Percentiles rank a stretch among this genome's conserved stretches.
Evolutionary conservation across 1,140 invertebrate species (phyloP).

Genomic region (Drosophila tristis): DNA sequence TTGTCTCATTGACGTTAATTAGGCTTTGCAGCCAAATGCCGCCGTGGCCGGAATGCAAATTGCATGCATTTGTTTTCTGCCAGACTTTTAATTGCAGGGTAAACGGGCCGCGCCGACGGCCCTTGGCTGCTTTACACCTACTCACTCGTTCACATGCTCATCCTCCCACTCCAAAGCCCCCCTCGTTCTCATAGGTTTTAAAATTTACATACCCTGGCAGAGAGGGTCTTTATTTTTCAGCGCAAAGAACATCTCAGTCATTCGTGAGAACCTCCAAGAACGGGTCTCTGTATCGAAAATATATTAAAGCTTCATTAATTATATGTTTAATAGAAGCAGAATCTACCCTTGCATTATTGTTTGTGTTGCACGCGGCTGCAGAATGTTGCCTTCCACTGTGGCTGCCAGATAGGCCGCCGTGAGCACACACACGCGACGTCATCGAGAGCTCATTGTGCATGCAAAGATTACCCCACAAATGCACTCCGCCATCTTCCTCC

Average conservation of each 20-base stretch:
- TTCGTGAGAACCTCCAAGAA: no score
- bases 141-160: constrained; percentile 10
- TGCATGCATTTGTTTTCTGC: constrained; percentile 35
- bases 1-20: constrained; percentile 22
- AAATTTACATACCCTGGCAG: no score
- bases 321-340: no score
- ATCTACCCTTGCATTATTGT: constrained; percentile 24
- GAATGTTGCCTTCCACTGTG: constrained; percentile 58
- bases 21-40: constrained; percentile 15
- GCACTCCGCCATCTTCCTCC: constrained; percentile 19
- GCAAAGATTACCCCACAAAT: constrained; percentile 74
- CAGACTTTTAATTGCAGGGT: constrained; percentile 60
- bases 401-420: constrained; percentile 59
- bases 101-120: constrained; percentile 43
- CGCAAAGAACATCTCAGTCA: no score
- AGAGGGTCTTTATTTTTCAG: no score
- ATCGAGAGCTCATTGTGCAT: constrained; percentile 68
- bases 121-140: constrained; percentile 50
- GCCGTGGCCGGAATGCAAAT: constrained; percentile 29
- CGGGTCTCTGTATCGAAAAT: no score
- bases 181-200: no score
- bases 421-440: constrained; percentile 49
- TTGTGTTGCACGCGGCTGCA: constrained; percentile 60
- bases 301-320: no score
- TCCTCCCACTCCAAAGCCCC: no score